Evolutionary conservation across 2,888 invertebrate genomes (phyloP).

Genomic region (Electrophaes corylata): DNA sequence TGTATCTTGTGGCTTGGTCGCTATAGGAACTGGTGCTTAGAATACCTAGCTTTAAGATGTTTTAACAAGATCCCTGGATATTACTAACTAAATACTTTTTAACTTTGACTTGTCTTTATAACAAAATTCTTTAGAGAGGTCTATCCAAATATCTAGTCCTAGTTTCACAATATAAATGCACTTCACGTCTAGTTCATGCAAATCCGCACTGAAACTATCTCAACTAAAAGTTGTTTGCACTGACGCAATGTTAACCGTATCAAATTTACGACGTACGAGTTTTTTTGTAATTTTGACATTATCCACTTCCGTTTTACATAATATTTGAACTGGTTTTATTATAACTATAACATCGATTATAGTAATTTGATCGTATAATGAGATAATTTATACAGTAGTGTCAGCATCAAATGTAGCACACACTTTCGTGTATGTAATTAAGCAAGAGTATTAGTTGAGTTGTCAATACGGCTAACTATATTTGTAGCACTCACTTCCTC

Average conservation of each 20-base stretch:
- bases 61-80: too few species aligned
- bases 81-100: too few species aligned
- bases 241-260: slow-evolving; percentile 26
- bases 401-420: slow-evolving; percentile 23
- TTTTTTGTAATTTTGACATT: slow-evolving; percentile 35
- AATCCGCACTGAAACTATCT: slow-evolving; percentile 30
- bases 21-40: too few species aligned
- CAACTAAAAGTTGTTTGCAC: slow-evolving; percentile 33
- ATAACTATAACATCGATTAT: slow-evolving; percentile 19
- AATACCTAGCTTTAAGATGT: too few species aligned
- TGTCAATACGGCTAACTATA: slow-evolving; percentile 19
- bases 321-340: slow-evolving; percentile 25
- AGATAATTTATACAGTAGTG: slow-evolving; percentile 11
- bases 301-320: slow-evolving; percentile 52
- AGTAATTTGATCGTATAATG: slow-evolving; percentile 7
- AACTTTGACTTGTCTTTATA: too few species aligned
- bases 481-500: slow-evolving; percentile 26
- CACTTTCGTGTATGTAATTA: slow-evolving; percentile 20
- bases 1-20: too few species aligned
- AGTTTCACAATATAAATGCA: slow-evolving; percentile 31
- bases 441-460: slow-evolving; percentile 18
- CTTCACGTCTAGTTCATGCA: slow-evolving; percentile 6
- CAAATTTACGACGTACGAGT: slow-evolving; percentile 29
- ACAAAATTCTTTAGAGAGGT: not conserved
- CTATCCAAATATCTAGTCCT: not conserved